These are phyloP conservation scores for roundworm (Caenorhabditis elegans) DNA, from an alignment of 1,140 invertebrate species.

Conservation along the genomic window DNA sequence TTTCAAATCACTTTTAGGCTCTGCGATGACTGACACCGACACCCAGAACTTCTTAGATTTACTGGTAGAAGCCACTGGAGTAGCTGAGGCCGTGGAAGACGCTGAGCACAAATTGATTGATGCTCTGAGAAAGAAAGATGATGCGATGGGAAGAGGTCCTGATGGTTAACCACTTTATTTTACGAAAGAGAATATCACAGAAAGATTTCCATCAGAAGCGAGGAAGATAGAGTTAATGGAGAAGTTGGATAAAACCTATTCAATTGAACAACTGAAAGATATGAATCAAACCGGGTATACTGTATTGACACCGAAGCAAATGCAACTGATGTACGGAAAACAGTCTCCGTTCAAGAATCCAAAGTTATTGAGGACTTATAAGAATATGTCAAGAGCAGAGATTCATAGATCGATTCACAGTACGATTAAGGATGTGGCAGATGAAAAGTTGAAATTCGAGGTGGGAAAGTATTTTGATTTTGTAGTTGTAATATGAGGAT, in stretches of 20 bases:
- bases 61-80: conserved; percentile 49
- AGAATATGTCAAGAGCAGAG: conserved; percentile 40
- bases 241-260: conserved; percentile 46
- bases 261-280: conserved; percentile 49
- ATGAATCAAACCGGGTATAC: conserved; percentile 53
- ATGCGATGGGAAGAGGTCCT: conserved; percentile 50
- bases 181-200: conserved; percentile 53
- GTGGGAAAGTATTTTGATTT: not conserved
- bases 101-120: not conserved
- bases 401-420: conserved; percentile 35
- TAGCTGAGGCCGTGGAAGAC: conserved; percentile 50
- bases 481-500: too few species aligned
- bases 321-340: conserved; percentile 53
- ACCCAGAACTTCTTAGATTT: conserved; percentile 53
- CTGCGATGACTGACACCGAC: conserved; percentile 44
- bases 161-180: conserved; percentile 59
- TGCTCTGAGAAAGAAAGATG: conserved; percentile 28
- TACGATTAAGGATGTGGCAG: conserved; percentile 33
- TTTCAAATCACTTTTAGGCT: conserved; percentile 49
- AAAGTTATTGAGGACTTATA: not conserved
- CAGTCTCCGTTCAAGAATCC: conserved; percentile 55
- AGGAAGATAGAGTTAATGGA: conserved; percentile 53
- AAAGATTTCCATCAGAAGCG: conserved; percentile 51
- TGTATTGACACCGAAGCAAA: conserved; percentile 42
- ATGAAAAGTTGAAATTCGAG: conserved; percentile 24